Base-by-base conservation (phyloP, 2,797 vertebrate genomes). In the Mustela erminea region DNA sequence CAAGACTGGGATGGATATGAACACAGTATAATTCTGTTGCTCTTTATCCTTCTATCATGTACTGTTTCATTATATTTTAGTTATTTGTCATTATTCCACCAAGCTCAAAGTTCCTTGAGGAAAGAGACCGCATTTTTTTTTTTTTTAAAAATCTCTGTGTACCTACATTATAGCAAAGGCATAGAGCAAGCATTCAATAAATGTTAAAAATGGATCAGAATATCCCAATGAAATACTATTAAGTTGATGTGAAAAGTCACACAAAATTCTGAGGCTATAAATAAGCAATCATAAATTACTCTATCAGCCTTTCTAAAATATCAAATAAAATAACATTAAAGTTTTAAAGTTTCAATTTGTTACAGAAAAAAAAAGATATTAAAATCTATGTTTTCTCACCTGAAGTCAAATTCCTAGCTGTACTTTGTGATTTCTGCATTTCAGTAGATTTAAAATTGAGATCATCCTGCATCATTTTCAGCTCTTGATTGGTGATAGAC, bases 401-500 rank as follows among this genome's bases (percentile, higher is more conserved):
- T 98, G 99, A 99, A 93, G 99, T 98, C 97, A 99, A 98, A 95
- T 99, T 99, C 93, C 98, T 99, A 96, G 99, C 99, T 8, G 99
- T 99, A 98, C 98, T 99, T 98, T 99, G 99, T 92, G 99, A 99
- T 97, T 99, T 99, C 97, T 99, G 99, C 99, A 99, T 99, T 98
- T 99, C 99, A 0, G 98, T 99, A 98, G 99, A 99, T 98, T 99
- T 99, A 98, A 99, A 99, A 97, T 99, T 99, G 96, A 99, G 99
- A 97, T 99, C 99, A 96, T 99, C 99, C 98, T 99, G 99, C 99
- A 99, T 99, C 97, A 99, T 99, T 98, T 98, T 99, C 92, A 99
- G 99, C 95, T 99, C 99, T 95, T 99, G 99, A 97, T 99, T 99
- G 2, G 99, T 99, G 94, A 99, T 99, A 12, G 99, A 99, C 0